Conservation (phyloP, 2,797 vertebrate genomes). For the Sternarchorhynchus goeldii region DNA sequence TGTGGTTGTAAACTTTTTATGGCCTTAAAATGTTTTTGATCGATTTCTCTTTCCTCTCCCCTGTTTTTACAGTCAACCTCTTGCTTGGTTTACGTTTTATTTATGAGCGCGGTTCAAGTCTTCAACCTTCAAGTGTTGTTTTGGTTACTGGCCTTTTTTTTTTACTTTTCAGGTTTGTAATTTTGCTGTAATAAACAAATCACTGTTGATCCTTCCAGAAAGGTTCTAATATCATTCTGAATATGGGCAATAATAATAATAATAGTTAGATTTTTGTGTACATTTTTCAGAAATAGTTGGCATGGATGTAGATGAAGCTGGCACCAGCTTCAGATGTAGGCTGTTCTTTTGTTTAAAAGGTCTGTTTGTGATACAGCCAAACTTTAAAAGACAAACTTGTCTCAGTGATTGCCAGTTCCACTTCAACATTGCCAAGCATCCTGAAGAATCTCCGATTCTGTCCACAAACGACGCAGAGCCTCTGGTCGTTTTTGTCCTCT, state of each 20-base stretch:
- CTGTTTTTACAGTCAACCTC: conserved; percentile 90
- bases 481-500: no score
- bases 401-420: background rate
- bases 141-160: conserved; percentile 84
- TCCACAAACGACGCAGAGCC: no score
- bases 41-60: conserved; percentile 68
- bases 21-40: conserved; percentile 88
- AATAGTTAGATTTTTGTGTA: background rate
- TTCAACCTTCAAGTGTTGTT: conserved; percentile 92
- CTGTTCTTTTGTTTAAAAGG: background rate
- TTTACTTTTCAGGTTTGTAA: conserved; percentile 98
- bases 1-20: conserved; percentile 97
- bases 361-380: background rate
- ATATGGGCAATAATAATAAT: background rate
- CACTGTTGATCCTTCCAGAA: conserved; percentile 73
- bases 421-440: background rate
- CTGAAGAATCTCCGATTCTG: no score
- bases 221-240: background rate
- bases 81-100: conserved; percentile 97
- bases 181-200: conserved; percentile 84
- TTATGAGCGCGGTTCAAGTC: conserved; percentile 95
- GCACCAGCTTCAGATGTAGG: background rate
- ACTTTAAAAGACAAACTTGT: background rate
- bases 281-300: background rate
- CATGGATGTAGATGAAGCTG: background rate